These are phyloP conservation scores for Lanius ludovicianus DNA, from an alignment of 2,113 vertebrate species.

Conservation along the genomic window DNA sequence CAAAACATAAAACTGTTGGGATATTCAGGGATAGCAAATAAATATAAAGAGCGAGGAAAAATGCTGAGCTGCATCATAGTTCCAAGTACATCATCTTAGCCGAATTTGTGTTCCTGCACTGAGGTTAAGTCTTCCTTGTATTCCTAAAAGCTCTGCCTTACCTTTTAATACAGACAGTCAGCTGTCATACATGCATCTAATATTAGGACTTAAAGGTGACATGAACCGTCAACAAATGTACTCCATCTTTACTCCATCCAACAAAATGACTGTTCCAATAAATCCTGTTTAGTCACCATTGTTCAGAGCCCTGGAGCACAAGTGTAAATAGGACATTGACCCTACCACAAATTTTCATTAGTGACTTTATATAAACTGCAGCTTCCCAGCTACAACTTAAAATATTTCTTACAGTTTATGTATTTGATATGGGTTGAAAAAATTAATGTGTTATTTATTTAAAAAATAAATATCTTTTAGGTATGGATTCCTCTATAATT, in stretches of 20 bases:
- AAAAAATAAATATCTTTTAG: not conserved
- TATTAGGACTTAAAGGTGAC: not conserved
- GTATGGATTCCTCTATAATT: not conserved
- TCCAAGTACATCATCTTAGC: not conserved
- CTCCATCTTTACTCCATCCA: not conserved
- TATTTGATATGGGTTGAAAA: not conserved
- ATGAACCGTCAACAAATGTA: not conserved
- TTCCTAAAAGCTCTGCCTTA: not conserved
- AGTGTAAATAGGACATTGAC: not conserved
- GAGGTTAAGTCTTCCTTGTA: not conserved
- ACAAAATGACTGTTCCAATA: not conserved
- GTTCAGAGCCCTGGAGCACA: not conserved
- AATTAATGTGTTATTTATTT: not conserved
- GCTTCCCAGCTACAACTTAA: not conserved
- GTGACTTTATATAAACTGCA: not conserved
- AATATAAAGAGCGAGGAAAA: not conserved
- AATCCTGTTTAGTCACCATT: not conserved
- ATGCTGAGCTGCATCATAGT: rapidly evolving
- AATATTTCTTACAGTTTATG: not conserved
- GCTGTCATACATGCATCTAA: not conserved
- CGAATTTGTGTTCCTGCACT: not conserved
- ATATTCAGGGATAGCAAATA: not conserved
- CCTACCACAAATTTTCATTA: not conserved
- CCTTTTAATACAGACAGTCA: not conserved
- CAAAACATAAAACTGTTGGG: not conserved